Percentiles rank a stretch among this genome's conserved stretches.
These are phyloP conservation scores for Trachelus stipa DNA, from an alignment of 2,888 invertebrate genomes.

Conservation along the genomic window DNA sequence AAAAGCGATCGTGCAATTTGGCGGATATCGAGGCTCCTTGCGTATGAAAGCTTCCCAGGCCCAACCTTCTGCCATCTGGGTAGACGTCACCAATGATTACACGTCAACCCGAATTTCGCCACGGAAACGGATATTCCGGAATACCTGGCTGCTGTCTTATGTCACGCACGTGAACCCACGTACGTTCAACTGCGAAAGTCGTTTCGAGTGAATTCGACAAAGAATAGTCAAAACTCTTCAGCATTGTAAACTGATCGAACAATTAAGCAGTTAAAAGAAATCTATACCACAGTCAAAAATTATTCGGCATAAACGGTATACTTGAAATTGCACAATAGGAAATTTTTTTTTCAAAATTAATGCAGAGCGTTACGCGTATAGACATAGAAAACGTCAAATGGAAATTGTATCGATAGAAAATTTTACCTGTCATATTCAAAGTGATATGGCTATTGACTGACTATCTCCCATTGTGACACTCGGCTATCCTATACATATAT, in stretches of 20 bases:
- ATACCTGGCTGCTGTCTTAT: background rate
- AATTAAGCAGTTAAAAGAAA: background rate
- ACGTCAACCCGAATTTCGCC: slow-evolving; percentile 7
- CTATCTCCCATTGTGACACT: background rate
- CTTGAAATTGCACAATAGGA: background rate
- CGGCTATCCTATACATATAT: background rate
- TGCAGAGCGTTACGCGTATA: background rate
- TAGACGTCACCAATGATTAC: slow-evolving; percentile 9
- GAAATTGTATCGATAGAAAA: background rate
- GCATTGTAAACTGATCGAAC: background rate
- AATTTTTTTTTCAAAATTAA: background rate
- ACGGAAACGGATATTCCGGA: slow-evolving; percentile 2
- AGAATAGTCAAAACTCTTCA: background rate
- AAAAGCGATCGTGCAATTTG: slow-evolving; percentile 4
- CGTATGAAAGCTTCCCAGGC: background rate
- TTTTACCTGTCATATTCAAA: background rate
- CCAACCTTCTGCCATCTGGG: slow-evolving; percentile 1
- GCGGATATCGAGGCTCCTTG: slow-evolving; percentile 3
- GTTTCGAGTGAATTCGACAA: background rate
- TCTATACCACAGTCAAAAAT: background rate
- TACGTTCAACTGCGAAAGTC: background rate
- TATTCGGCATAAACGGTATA: background rate
- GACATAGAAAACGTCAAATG: background rate
- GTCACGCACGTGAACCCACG: background rate
- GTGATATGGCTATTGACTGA: background rate